Conservation (phyloP, 1,140 invertebrate genomes). For the Bombus confusus region DNA sequence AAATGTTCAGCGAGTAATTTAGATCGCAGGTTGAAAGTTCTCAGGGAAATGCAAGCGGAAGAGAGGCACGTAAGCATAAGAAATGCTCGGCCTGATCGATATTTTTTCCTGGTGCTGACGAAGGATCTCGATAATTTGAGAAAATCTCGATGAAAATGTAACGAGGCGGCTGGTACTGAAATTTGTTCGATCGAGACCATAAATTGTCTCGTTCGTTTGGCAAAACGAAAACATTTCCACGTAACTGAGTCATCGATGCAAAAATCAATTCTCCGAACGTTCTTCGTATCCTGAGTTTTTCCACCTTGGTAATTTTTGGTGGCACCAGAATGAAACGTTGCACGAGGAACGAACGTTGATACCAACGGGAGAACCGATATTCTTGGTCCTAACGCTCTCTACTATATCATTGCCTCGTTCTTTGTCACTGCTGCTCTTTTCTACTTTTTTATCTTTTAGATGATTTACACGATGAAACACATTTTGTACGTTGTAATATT, state of each 20-base stretch:
- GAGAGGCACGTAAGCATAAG: conserved; percentile 10
- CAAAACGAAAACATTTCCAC: neutral
- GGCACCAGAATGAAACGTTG: neutral
- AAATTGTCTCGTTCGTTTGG: neutral
- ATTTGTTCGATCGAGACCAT: neutral
- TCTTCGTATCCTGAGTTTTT: neutral
- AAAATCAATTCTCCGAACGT: neutral
- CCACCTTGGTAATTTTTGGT: neutral
- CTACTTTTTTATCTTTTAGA: conserved; percentile 2
- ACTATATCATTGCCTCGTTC: neutral
- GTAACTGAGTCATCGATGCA: neutral
- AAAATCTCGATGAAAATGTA: neutral
- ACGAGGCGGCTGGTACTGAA: neutral
- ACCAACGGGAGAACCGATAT: neutral
- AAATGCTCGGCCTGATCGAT: conserved; percentile 14
- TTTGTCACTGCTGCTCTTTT: conserved; percentile 4
- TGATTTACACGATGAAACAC: neutral
- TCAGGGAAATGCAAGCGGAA: conserved; percentile 53
- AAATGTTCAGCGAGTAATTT: neutral
- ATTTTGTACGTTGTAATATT: conserved; percentile 1
- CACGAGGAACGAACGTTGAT: neutral
- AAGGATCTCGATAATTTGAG: conserved; percentile 9
- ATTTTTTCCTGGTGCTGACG: conserved; percentile 1
- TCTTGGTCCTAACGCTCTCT: neutral
- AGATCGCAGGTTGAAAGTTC: conserved; percentile 37